These are phyloP conservation scores for Eriosoma lanigerum DNA, from an alignment of 1,140 invertebrate genomes.

Conservation along the genomic window DNA sequence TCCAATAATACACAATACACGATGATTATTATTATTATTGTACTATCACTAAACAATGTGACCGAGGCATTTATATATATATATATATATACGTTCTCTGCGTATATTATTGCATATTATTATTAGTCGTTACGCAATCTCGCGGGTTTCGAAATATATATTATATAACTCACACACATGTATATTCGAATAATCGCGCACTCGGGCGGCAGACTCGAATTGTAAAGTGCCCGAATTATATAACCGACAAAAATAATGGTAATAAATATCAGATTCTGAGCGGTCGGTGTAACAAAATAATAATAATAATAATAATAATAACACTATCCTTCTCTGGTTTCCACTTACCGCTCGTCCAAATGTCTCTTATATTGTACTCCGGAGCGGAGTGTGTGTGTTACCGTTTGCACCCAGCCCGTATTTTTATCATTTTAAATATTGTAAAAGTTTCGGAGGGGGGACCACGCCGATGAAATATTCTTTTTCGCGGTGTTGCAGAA, in stretches of 20 bases:
- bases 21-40: too few species aligned
- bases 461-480: constrained; percentile 40
- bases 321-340: neutral
- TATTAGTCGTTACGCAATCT: neutral
- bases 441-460: constrained; percentile 23
- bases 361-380: neutral
- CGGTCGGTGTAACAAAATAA: too few species aligned
- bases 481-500: constrained; percentile 28
- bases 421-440: constrained; percentile 44
- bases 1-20: too few species aligned
- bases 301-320: too few species aligned
- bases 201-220: neutral
- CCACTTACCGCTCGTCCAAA: neutral
- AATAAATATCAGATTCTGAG: constrained; percentile 50
- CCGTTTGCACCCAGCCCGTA: neutral
- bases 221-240: constrained; percentile 37
- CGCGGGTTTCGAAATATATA: neutral
- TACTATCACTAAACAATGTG: too few species aligned
- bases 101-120: neutral
- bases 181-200: too few species aligned
- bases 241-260: constrained; percentile 47
- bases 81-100: too few species aligned
- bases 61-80: too few species aligned
- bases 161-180: neutral
- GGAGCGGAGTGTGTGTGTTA: neutral